Percentiles rank a stretch among this genome's conserved stretches.
These are phyloP conservation scores for Porites cylindrica DNA, from an alignment of 92 coral and sea anemone species.

Conservation along the genomic window DNA sequence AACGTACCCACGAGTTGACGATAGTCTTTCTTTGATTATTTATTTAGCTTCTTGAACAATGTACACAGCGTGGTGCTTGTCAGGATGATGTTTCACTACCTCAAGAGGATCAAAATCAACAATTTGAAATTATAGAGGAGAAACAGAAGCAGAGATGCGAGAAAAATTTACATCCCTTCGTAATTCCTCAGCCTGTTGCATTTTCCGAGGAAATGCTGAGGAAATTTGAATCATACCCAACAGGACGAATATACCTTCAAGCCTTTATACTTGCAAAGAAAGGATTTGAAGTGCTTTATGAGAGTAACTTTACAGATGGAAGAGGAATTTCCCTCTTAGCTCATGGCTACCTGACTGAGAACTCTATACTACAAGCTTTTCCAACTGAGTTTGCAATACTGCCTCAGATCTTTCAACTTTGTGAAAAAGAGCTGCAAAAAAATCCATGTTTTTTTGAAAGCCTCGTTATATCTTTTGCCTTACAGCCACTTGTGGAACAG, in stretches of 20 bases:
- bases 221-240: conserved; percentile 70
- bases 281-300: conserved; percentile 61
- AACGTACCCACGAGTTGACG: too few relatives aligned
- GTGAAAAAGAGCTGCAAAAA: neutral
- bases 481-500: neutral
- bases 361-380: conserved; percentile 56
- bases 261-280: conserved; percentile 67
- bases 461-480: conserved; percentile 27
- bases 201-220: conserved; percentile 65
- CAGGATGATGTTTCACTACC: too few relatives aligned
- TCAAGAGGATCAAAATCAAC: too few relatives aligned
- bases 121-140: too few relatives aligned
- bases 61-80: too few relatives aligned
- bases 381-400: neutral
- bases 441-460: conserved; percentile 73
- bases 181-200: conserved; percentile 55
- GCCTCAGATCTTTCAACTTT: neutral
- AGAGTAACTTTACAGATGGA: conserved; percentile 68
- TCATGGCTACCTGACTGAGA: conserved; percentile 60
- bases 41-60: too few relatives aligned
- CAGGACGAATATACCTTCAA: conserved; percentile 74
- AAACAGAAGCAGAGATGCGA: too few relatives aligned
- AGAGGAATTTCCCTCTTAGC: conserved; percentile 70
- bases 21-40: too few relatives aligned
- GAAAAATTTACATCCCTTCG: conserved; percentile 57